A percentile compares a stretch with the other conserved stretches of the same genome.
These are phyloP conservation scores for Planococcus citri DNA, from an alignment of 1,140 invertebrate species.

Conservation along the genomic window DNA sequence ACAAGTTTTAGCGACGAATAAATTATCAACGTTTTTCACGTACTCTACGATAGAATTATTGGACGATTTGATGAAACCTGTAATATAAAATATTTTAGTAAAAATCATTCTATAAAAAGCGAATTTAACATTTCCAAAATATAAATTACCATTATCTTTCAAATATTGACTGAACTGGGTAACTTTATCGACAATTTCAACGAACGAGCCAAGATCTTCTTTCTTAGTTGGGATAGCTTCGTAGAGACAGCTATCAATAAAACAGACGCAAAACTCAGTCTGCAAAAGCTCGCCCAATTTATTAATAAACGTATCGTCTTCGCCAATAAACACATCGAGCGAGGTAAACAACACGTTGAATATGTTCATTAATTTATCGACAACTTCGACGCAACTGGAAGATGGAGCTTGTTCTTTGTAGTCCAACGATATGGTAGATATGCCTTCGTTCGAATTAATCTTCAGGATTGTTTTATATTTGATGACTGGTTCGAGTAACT, in stretches of 20 bases:
- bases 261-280: neutral
- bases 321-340: neutral
- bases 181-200: neutral
- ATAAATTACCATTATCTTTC: neutral
- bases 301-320: slow-evolving; percentile 1
- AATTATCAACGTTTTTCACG: slow-evolving; percentile 56
- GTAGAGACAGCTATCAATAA: neutral
- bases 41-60: slow-evolving; percentile 48
- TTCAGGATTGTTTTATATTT: neutral
- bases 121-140: too few species aligned
- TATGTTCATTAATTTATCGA: neutral
- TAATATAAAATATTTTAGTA: too few species aligned
- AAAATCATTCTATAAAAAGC: too few species aligned
- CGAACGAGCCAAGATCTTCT: neutral
- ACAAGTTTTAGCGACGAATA: slow-evolving; percentile 67
- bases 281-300: slow-evolving; percentile 3
- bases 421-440: neutral
- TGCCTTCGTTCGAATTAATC: neutral
- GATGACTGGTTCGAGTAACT: neutral
- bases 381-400: neutral
- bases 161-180: neutral
- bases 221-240: slow-evolving; percentile 4
- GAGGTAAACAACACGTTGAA: neutral
- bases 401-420: neutral
- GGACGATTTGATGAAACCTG: slow-evolving; percentile 39